Evolutionary conservation across 2,797 vertebrate species (phyloP).

Genomic region (Taeniopygia guttata): DNA sequence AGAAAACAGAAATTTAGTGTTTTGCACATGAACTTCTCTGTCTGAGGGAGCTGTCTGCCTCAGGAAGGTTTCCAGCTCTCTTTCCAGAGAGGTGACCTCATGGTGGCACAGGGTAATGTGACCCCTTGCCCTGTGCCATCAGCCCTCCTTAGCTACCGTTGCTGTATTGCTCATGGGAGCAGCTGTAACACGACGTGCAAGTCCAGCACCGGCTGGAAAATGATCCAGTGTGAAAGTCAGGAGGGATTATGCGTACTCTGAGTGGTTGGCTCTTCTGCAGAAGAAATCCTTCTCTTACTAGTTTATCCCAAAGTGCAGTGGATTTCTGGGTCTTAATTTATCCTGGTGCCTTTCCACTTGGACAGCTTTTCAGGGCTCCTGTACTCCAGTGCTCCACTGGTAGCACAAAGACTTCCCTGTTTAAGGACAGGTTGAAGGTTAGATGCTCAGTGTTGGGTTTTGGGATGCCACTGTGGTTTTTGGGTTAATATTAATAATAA

Average conservation of each 20-base stretch:
- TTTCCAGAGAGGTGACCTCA: not conserved
- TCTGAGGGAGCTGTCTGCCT: not conserved
- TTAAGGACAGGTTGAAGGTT: not conserved
- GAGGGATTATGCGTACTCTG: conserved; percentile 55
- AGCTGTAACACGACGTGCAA: not conserved
- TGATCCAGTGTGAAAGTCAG: conserved; percentile 44
- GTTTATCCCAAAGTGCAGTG: not conserved
- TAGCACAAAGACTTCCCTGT: not conserved
- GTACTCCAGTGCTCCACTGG: not conserved
- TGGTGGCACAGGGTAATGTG: not conserved
- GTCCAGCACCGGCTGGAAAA: not conserved
- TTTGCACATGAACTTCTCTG: not conserved
- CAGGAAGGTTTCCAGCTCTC: not conserved
- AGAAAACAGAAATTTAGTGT: not conserved
- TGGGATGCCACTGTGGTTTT: not conserved
- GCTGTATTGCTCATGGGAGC: conserved; percentile 27
- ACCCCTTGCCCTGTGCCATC: not conserved
- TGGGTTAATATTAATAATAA: not conserved
- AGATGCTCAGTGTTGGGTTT: not conserved
- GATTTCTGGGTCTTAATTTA: conserved; percentile 36
- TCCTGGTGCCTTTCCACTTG: not conserved
- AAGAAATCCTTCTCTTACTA: not conserved
- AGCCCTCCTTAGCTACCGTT: not conserved
- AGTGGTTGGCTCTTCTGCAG: not conserved
- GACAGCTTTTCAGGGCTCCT: not conserved